These are phyloP conservation scores for Anticlea derivata DNA, from an alignment of 2,888 invertebrate genomes.

Conservation along the genomic window DNA sequence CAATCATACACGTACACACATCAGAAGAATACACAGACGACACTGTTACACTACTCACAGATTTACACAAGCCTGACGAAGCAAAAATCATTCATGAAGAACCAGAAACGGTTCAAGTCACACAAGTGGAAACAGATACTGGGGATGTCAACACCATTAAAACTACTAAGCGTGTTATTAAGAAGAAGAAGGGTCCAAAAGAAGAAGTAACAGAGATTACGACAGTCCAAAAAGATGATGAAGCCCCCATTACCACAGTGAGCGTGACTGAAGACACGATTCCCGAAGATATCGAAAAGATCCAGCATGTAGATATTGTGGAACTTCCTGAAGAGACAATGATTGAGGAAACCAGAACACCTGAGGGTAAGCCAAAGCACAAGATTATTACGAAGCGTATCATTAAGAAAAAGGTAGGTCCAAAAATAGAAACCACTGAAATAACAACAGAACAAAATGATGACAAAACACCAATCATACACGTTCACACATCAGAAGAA, in stretches of 20 bases:
- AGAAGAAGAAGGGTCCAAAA: slow-evolving; percentile 40
- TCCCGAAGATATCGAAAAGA: too few relatives aligned
- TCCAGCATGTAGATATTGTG: slow-evolving; percentile 17
- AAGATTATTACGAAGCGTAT: slow-evolving; percentile 1
- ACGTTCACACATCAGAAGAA: slow-evolving; percentile 1
- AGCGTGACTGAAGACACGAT: slow-evolving; percentile 52
- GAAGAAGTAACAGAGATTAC: slow-evolving; percentile 47
- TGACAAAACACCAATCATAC: slow-evolving; percentile 1
- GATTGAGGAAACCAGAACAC: neutral
- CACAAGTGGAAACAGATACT: slow-evolving; percentile 36
- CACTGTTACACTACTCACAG: slow-evolving; percentile 9
- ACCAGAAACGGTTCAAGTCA: slow-evolving; percentile 41
- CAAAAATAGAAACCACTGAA: slow-evolving; percentile 28
- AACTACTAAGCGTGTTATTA: slow-evolving; percentile 47
- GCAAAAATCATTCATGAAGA: slow-evolving; percentile 42
- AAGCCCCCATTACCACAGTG: slow-evolving; percentile 56
- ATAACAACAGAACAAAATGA: slow-evolving; percentile 1
- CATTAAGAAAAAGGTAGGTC: slow-evolving; percentile 28
- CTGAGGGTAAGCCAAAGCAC: slow-evolving; percentile 12
- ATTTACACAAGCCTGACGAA: slow-evolving; percentile 34
- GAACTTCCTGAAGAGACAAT: slow-evolving; percentile 18
- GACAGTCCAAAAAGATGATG: slow-evolving; percentile 45
- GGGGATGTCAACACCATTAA: slow-evolving; percentile 41
- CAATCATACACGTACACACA: slow-evolving; percentile 42
- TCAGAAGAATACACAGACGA: slow-evolving; percentile 18